Conservation (phyloP, 2,797 vertebrate genomes). For the Salmo trutta region DNA sequence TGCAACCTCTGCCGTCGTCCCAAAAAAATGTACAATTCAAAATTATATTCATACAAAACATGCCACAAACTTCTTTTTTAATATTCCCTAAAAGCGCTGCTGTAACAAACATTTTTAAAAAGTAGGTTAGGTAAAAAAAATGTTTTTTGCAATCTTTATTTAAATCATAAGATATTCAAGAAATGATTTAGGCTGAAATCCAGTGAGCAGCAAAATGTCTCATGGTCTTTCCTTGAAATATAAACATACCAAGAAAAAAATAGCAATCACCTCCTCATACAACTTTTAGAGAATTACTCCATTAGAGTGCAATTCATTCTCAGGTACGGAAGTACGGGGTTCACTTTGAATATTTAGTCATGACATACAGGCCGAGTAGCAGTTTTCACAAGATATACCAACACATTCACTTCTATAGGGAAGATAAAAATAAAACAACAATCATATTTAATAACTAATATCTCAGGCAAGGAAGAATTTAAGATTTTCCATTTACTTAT, state of each 20-base stretch:
- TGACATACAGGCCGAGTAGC: slow-evolving; percentile 77
- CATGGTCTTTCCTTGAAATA: slow-evolving; percentile 70
- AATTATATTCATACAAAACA: slow-evolving; percentile 95
- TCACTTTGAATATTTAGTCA: slow-evolving; percentile 77
- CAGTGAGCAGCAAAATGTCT: slow-evolving; percentile 74
- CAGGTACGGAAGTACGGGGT: slow-evolving; percentile 72
- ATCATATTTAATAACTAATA: slow-evolving; percentile 51
- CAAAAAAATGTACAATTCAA: slow-evolving; percentile 85
- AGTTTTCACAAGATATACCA: slow-evolving; percentile 80
- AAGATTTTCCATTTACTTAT: slow-evolving; percentile 74
- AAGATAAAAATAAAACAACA: slow-evolving; percentile 65
- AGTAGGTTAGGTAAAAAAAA: slow-evolving; percentile 70
- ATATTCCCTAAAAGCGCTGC: slow-evolving; percentile 91
- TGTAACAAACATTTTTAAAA: slow-evolving; percentile 78
- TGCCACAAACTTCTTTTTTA: slow-evolving; percentile 88
- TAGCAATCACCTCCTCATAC: slow-evolving; percentile 64
- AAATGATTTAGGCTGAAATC: slow-evolving; percentile 78
- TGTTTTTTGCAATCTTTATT: slow-evolving; percentile 75
- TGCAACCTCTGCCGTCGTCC: slow-evolving; percentile 78
- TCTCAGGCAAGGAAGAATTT: slow-evolving; percentile 58
- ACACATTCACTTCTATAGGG: slow-evolving; percentile 82
- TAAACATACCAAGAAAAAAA: slow-evolving; percentile 73
- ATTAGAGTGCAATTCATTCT: slow-evolving; percentile 80
- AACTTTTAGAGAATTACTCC: slow-evolving; percentile 71
- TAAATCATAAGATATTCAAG: slow-evolving; percentile 78